These are phyloP conservation scores for Nymphalis c-album DNA, from an alignment of 2,888 invertebrate genomes.

Conservation along the genomic window DNA sequence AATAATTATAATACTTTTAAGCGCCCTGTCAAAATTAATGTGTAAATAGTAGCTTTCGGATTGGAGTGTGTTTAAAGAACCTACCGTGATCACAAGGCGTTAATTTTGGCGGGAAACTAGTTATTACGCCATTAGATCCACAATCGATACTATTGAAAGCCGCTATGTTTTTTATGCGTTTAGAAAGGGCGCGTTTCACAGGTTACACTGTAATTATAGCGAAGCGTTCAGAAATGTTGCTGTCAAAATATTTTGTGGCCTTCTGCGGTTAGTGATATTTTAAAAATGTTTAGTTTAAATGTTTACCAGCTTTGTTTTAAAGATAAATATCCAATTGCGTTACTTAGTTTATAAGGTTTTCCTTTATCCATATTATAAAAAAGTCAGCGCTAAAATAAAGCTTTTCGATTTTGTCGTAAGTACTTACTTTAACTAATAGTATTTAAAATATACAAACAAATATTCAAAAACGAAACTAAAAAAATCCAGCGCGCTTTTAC, in stretches of 20 bases:
- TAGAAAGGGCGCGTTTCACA: constrained; percentile 53
- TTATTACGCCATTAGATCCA: constrained; percentile 77
- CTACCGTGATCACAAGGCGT: constrained; percentile 65
- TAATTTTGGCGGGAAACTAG: constrained; percentile 72
- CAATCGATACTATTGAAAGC: constrained; percentile 75
- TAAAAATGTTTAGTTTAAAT: constrained; percentile 8
- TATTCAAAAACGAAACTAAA: no score
- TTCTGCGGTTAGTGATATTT: constrained; percentile 26
- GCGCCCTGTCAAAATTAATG: constrained; percentile 78
- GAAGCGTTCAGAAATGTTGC: constrained; percentile 57
- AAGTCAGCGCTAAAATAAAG: no score
- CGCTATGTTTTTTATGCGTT: constrained; percentile 49
- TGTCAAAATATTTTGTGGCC: constrained; percentile 68
- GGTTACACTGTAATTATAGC: constrained; percentile 61
- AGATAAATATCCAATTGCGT: no score
- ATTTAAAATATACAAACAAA: no score
- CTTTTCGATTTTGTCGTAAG: no score
- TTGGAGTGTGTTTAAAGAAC: constrained; percentile 57
- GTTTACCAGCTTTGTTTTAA: no score
- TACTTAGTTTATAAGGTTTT: no score
- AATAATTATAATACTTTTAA: constrained; percentile 76
- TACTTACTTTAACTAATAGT: no score
- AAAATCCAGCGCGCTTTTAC: no score
- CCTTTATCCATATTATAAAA: no score
- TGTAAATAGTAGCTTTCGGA: constrained; percentile 74